Evolutionary conservation across 2,797 vertebrate species (phyloP).

Genomic region (Silurus lanzhouensis): DNA sequence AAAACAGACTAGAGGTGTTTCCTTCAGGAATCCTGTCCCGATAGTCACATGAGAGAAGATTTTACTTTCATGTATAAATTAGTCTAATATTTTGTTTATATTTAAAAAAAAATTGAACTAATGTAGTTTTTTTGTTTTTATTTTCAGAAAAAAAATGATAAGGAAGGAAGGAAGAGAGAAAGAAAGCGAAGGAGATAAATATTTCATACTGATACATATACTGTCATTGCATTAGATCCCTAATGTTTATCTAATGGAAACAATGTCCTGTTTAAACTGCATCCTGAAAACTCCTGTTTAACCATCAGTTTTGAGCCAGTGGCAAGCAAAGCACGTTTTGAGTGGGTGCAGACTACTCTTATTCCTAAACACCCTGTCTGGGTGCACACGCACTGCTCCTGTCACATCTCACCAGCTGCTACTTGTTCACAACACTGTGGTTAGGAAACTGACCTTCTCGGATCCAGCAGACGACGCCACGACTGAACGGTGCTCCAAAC

Average conservation of each 20-base stretch:
- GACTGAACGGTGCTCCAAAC: conserved; percentile 44
- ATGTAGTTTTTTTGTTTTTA: neutral
- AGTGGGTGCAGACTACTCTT: conserved; percentile 39
- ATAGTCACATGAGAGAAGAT: neutral
- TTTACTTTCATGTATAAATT: neutral
- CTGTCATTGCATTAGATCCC: neutral
- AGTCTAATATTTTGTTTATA: neutral
- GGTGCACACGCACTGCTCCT: conserved; percentile 45
- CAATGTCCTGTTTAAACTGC: conserved; percentile 21
- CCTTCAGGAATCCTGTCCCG: neutral
- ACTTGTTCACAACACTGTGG: conserved; percentile 56
- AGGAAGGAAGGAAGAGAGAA: neutral
- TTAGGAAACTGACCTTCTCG: conserved; percentile 46
- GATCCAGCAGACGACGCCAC: conserved; percentile 29
- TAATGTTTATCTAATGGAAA: conserved; percentile 31
- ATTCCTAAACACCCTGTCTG: conserved; percentile 61
- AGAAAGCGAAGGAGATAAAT: neutral
- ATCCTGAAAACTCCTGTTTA: conserved; percentile 35
- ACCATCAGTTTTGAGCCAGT: conserved; percentile 7
- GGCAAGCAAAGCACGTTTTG: conserved; percentile 47
- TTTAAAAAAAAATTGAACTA: too few species aligned
- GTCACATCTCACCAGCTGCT: conserved; percentile 56
- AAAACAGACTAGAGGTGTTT: neutral
- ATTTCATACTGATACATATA: neutral
- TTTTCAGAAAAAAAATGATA: too few species aligned